Percentiles rank a stretch among this genome's conserved stretches.
Conservation (phyloP, 2,113 vertebrate species). For the Centropus bengalensis region DNA sequence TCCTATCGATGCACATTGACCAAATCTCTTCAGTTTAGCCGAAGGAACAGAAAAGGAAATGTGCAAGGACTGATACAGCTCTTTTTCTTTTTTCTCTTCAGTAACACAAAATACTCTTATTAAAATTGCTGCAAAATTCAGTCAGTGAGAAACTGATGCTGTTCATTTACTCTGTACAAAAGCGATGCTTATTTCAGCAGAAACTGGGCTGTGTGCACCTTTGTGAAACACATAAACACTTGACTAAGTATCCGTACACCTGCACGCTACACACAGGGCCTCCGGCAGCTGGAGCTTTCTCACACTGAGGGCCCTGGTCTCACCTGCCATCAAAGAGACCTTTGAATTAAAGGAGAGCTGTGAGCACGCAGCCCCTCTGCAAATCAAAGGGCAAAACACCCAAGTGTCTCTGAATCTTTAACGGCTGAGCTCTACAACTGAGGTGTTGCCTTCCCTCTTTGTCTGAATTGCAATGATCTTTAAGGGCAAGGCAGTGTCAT, state of each 20-base stretch:
- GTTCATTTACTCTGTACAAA: neutral
- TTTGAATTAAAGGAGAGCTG: neutral
- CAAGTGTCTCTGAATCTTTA: neutral
- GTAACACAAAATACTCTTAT: neutral
- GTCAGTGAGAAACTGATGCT: neutral
- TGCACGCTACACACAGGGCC: neutral
- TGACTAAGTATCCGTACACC: fast-evolving
- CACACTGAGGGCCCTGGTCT: neutral
- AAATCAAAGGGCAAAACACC: neutral
- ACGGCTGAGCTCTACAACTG: neutral
- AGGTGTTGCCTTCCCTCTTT: neutral
- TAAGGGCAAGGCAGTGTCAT: neutral
- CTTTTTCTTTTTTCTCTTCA: neutral
- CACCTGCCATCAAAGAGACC: neutral
- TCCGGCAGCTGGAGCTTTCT: neutral
- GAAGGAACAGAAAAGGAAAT: neutral
- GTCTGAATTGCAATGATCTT: neutral
- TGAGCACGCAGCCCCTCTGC: neutral
- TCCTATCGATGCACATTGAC: neutral
- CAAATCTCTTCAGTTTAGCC: neutral
- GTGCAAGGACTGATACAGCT: neutral
- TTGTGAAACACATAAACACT: neutral
- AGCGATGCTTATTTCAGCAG: neutral
- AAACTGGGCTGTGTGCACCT: neutral
- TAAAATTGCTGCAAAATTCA: neutral